Percentiles rank a stretch among this genome's conserved stretches.
Evolutionary conservation across 2,888 invertebrate species (phyloP).

Genomic region (Leucophenga maculata): DNA sequence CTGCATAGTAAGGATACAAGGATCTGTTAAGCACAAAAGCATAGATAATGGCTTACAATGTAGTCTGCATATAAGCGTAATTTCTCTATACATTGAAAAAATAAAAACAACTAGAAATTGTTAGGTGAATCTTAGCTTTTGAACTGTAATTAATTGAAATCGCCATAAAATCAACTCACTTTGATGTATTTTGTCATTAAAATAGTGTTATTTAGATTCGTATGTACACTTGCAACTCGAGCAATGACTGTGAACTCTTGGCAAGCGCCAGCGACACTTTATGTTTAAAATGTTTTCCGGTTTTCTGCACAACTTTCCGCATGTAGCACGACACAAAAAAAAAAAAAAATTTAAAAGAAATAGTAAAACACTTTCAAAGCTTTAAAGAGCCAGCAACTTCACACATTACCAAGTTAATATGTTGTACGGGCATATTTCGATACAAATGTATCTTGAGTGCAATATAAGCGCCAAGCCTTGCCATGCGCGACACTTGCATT

Average conservation of each 20-base stretch:
- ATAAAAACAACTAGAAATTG: too few relatives aligned
- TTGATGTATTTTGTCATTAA: conserved; percentile 60
- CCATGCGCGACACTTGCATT: not conserved
- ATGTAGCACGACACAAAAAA: not conserved
- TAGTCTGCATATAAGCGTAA: too few relatives aligned
- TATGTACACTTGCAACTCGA: conserved; percentile 1
- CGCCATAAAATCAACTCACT: conserved; percentile 46
- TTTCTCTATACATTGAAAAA: too few relatives aligned
- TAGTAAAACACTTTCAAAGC: not conserved
- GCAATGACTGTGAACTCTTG: conserved; percentile 10
- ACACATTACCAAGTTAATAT: too few relatives aligned
- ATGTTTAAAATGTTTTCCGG: conserved; percentile 62
- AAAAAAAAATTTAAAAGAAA: not conserved
- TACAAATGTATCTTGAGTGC: not conserved
- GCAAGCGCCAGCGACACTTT: conserved; percentile 39
- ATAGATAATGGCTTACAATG: too few relatives aligned
- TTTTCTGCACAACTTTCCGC: conserved; percentile 38
- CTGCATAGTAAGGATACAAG: too few relatives aligned
- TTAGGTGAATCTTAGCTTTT: too few relatives aligned
- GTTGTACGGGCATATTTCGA: not conserved
- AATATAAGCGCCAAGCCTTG: not conserved
- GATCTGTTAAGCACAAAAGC: too few relatives aligned
- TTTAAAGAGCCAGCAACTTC: too few relatives aligned
- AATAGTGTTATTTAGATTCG: not conserved
- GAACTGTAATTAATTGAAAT: too few relatives aligned